Evolutionary conservation across 2,113 vertebrate genomes (phyloP), one percentile per base, ranked within the genome.

Genomic region (Paratilapia polleni): DNA sequence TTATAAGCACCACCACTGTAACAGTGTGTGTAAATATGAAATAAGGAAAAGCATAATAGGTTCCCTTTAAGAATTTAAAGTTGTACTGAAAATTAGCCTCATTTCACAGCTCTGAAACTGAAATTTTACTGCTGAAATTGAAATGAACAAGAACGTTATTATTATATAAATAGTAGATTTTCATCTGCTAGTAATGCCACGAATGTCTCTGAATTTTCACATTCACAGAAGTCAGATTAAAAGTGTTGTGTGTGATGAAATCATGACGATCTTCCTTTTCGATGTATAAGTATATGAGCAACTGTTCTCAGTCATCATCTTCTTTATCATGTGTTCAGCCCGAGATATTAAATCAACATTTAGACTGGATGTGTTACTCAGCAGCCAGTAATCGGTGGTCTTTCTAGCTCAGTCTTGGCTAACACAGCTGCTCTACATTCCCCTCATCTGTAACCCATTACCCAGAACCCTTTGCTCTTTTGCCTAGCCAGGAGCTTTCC

Each of bases 391-490:
- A 87, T 61, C 61, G 0, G 22, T 26, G 1, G 59, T 58, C 60
- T 54, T 89, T 82, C 59, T 17, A 60, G 61, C 54, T 79, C 41
- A 36, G 62, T 93, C 78, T 57, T 17, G 62, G 47, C 74, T 85
- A 68, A 81, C 74, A 75, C 88, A 87, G 84, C 89, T 87, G 87
- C 61, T 77, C 80, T 38, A 77, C 81, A 86, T 87, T 81, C 58
- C 31, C 49, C 15, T 87, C 89, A 91, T 91, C 92, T 92, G 92
- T 68, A 82, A 90, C 77, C 80, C 70, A 91, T 94, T 92, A 91
- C 84, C 86, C 88, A 88, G 63, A 91, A 89, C 1, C 77, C 89
- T 78, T 73, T 82, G 86, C 89, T 82, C 78, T 61, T 52, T 73
- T 85, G 84, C 41, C 47, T 5, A 49, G 52, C 84, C 80, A 82